Conservation (phyloP, 2,797 vertebrate genomes). For the Urophycis tenuis region DNA sequence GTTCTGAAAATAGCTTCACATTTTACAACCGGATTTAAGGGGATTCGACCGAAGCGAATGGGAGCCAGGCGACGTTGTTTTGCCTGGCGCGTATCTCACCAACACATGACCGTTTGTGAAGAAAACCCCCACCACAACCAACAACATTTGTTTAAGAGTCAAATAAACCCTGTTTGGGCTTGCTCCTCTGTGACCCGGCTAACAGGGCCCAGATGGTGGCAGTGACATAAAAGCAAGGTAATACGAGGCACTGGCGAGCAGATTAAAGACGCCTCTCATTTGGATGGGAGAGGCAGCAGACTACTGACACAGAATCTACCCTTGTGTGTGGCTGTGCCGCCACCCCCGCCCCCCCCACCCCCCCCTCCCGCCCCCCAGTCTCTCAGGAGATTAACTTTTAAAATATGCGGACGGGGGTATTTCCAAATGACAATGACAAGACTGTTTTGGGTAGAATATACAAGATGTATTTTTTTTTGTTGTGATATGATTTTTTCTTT, state of each 20-base stretch:
- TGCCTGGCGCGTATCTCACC: slow-evolving; percentile 29
- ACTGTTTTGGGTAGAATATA: no score
- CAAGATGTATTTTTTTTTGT: no score
- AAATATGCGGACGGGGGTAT: no score
- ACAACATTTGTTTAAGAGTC: slow-evolving; percentile 39
- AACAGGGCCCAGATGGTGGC: slow-evolving; percentile 62
- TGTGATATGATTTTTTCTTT: no score
- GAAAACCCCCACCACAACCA: slow-evolving; percentile 15
- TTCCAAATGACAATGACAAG: no score
- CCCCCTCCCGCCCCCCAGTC: background rate
- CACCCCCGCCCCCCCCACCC: no score
- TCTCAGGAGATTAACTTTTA: no score
- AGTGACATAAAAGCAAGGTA: slow-evolving; percentile 62
- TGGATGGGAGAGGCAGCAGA: slow-evolving; percentile 24
- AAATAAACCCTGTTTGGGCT: slow-evolving; percentile 47
- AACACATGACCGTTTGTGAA: slow-evolving; percentile 37
- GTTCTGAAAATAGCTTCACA: slow-evolving; percentile 24
- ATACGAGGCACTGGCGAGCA: slow-evolving; percentile 44
- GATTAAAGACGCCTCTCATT: slow-evolving; percentile 36
- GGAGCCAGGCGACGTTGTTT: slow-evolving; percentile 26
- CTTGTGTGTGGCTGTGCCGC: no score
- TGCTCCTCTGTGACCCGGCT: slow-evolving; percentile 42
- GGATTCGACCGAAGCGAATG: slow-evolving; percentile 25
- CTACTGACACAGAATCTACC: slow-evolving; percentile 22
- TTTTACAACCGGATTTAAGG: slow-evolving; percentile 30